phyloP scores from a whole-genome alignment of 2,797 vertebrate genomes.

The Adelosebastes latens region DNA sequence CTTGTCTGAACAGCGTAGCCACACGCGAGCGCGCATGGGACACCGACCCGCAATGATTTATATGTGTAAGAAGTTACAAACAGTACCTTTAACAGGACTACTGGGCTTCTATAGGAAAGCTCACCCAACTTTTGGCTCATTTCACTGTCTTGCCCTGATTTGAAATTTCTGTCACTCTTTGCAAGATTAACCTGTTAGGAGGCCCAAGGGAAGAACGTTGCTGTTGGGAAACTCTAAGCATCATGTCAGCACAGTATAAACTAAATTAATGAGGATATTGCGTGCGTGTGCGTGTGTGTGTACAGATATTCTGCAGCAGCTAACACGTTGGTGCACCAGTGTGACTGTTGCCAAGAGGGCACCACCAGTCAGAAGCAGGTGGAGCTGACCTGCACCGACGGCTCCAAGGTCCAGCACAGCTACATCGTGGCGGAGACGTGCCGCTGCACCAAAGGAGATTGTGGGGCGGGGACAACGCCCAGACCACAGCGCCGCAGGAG shows the following conservation, averaged over 20 bases:
- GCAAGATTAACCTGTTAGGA: background rate
- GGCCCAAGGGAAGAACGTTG: background rate
- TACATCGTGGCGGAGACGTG: conserved; percentile 84
- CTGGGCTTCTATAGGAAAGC: background rate
- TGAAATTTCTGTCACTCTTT: background rate
- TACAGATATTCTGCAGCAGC: conserved; percentile 86
- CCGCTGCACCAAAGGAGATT: conserved; percentile 70
- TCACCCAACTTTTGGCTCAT: no score
- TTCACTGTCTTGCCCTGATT: background rate
- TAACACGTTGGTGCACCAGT: conserved; percentile 80
- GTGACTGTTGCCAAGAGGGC: conserved; percentile 89
- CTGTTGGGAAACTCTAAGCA: background rate
- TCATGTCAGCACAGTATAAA: background rate
- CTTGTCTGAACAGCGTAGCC: no score
- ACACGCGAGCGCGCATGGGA: no score
- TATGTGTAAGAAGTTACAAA: no score
- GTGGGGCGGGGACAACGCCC: rapidly evolving
- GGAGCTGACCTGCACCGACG: conserved; percentile 80
- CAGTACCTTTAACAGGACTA: background rate
- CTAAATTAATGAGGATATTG: background rate
- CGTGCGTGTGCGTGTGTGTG: background rate
- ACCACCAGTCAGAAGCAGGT: conserved; percentile 73
- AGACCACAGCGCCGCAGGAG: conserved; percentile 28
- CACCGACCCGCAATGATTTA: no score
- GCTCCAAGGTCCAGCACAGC: conserved; percentile 64